Conservation (phyloP, 2,797 vertebrate genomes). For the Smutsia temminckii region DNA sequence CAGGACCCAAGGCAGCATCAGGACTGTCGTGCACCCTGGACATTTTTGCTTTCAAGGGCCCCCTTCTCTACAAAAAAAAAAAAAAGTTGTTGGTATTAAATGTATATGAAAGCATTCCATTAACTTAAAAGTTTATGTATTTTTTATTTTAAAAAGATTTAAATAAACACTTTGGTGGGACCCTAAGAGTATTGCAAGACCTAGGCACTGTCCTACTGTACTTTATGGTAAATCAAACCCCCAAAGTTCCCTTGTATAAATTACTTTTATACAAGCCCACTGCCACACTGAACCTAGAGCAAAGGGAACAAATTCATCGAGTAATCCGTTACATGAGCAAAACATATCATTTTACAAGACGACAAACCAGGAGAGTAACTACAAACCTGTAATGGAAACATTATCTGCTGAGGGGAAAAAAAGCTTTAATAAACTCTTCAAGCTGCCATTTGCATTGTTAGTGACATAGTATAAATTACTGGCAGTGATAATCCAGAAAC, state of each 20-base stretch:
- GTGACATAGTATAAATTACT: neutral
- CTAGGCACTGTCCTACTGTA: neutral
- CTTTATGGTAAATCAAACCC: neutral
- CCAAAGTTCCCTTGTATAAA: neutral
- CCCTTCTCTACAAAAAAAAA: neutral
- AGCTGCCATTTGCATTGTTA: neutral
- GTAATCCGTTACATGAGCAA: neutral
- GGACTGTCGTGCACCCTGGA: neutral
- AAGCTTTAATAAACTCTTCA: neutral
- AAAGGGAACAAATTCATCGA: slow-evolving; percentile 35
- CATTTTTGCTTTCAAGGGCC: neutral
- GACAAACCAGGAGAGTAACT: neutral
- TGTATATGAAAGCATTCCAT: neutral
- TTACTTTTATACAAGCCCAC: neutral
- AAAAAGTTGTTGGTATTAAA: neutral
- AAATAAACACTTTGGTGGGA: neutral
- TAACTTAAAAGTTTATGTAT: neutral
- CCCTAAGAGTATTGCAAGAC: neutral
- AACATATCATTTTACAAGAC: neutral
- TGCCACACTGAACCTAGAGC: neutral
- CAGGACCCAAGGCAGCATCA: neutral
- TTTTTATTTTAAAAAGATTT: neutral
- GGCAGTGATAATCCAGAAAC: neutral
- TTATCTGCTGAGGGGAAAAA: neutral
- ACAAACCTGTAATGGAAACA: neutral